Evolutionary conservation across 2,888 invertebrate genomes (phyloP), one percentile per base, ranked within the genome.

Genomic region (Drosophila greeni): DNA sequence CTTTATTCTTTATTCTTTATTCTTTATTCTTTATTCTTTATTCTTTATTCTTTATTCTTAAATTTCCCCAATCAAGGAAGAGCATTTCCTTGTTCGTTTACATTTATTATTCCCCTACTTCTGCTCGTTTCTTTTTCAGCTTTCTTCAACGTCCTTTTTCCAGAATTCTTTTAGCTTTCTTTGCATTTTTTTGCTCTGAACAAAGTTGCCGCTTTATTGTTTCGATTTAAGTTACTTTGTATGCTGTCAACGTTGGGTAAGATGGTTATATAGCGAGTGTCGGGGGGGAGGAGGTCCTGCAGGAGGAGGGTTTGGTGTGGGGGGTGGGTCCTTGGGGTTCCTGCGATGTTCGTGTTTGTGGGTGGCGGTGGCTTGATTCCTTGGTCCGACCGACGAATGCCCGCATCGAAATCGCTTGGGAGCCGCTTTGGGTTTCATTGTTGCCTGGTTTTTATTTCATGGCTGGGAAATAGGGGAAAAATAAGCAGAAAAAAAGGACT

Each of bases 181-280:
- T 75, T 75, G 75, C 71, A 70, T 79, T 72, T 82, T 16, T 42
- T 23, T 29, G 20, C 75, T 58, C 45, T 61, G 84, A 65, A 82
- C 75, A 76, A 81, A 79, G 75, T 85, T 79, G 85, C 85, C 81
- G 85, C 78, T 85, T 86, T 86, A 87, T 87, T 87, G 86, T 87
- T 87, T 85, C 86, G 86, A 86, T 87, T 86, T 86, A 84, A 81
- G 87, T 85, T 87, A 86, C 87, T 86, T 86, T 87, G 86, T 87
- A 86, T 86, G 86, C 86, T 87, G 87, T 87, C 87, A 87, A 82
- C 87, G 87, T 87, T 76, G 83, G 76, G 74, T 36, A 61, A 67
- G 75, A 51, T 54, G 72, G 40, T 45, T 53, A 60, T 66, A 62
- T 54, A 62, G 62, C 69, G 61, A 49, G 70, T 68, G 55, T 47